Base-by-base conservation (phyloP, 2,113 vertebrate genomes). In the Setophaga kirtlandii region DNA sequence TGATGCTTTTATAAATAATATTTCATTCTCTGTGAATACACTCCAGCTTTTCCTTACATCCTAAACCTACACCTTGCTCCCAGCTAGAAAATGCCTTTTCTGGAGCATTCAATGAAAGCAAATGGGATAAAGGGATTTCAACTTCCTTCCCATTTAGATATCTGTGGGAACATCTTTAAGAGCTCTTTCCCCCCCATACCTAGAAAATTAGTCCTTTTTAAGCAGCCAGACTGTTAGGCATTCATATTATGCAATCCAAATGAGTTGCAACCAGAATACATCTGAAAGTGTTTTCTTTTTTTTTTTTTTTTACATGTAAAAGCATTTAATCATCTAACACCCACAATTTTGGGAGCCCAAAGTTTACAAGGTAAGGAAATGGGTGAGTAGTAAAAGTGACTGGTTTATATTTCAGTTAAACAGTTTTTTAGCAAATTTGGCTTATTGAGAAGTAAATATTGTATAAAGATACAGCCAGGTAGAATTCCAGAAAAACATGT, bases 1-100 rank as follows among this genome's bases (percentile, higher is more conserved):
- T 96, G 87, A 93, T 83, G 92, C 75, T 96, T 94, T 96, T 93
- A 96, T 83, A 96, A 95, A 96, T 96, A 89, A 89, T 83, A 87
- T 91, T 97, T 95, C 39, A 83, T 95, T 91, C 70, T 94, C 87
- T 95, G 89, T 96, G 95, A 94, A 95, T 96, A 93, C 50, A 85
- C 21, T 96, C 87, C 91, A 96, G 93, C 74, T 95, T 94, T 96
- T 95, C 81, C 81, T 90, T 87, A 87, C 74, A 88, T 90, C 74
- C 84, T 91, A 90, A 94, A 89, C 46, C 59, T 85, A 87, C 59
- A 87, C 55, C 63, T 95, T 95, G 78, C 90, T 96, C 55, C 87
- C 63, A 96, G 91, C 78, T 87, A 95, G 71, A 80, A 95, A 94
- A 95, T 91, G 82, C 8, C 37, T 68, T 94, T 87, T 93, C 58